Evolutionary conservation across 2,797 vertebrate species (phyloP).

Genomic region (Clarias pachynema): DNA sequence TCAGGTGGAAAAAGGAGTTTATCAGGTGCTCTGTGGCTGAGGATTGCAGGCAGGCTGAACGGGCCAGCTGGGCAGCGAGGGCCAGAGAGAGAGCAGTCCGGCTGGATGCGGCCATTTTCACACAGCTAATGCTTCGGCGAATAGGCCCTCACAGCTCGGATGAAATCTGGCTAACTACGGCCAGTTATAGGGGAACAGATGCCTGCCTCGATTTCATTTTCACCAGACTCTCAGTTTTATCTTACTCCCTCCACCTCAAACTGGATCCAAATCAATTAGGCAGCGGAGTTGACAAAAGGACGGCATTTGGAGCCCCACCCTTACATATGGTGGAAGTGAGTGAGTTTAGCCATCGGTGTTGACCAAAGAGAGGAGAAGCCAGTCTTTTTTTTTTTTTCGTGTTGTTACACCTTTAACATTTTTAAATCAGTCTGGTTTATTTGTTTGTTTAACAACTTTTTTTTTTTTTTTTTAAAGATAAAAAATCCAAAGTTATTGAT

Average conservation of each 20-base stretch:
- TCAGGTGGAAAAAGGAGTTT: slow-evolving; percentile 49
- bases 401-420: slow-evolving; percentile 32
- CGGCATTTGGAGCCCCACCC: slow-evolving; percentile 54
- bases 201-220: slow-evolving; percentile 62
- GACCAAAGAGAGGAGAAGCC: slow-evolving; percentile 35
- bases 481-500: slow-evolving; percentile 55
- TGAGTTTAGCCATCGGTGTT: slow-evolving; percentile 46
- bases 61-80: slow-evolving; percentile 51
- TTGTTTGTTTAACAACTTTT: slow-evolving; percentile 41
- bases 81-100: slow-evolving; percentile 24
- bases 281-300: slow-evolving; percentile 53
- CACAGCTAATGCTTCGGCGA: slow-evolving; percentile 60
- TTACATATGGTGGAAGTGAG: slow-evolving; percentile 51
- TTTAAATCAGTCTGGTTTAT: slow-evolving; percentile 25
- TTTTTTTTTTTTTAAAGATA: slow-evolving; percentile 48
- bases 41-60: slow-evolving; percentile 43
- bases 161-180: slow-evolving; percentile 56
- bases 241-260: slow-evolving; percentile 45
- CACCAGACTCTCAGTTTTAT: slow-evolving; percentile 51
- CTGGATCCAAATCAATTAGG: slow-evolving; percentile 69
- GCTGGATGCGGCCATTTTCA: slow-evolving; percentile 50
- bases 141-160: slow-evolving; percentile 47
- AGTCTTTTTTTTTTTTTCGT: slow-evolving; percentile 9
- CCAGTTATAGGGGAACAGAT: slow-evolving; percentile 66
- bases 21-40: slow-evolving; percentile 10